Evolutionary conservation across 2,113 vertebrate species (phyloP).

Genomic region (Arothron firmamentum): DNA sequence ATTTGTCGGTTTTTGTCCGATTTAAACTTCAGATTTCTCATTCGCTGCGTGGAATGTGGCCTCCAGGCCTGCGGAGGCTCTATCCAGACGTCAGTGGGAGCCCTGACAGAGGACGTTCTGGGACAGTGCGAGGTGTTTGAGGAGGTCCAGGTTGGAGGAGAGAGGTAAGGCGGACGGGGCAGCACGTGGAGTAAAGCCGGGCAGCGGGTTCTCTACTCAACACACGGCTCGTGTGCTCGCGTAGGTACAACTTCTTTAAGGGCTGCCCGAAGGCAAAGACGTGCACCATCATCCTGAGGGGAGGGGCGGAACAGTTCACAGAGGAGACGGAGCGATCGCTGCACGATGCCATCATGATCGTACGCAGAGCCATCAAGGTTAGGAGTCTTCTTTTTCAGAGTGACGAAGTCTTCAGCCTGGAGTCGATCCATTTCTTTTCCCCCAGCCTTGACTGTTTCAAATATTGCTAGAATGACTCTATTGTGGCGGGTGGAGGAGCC

Average conservation of each 20-base stretch:
- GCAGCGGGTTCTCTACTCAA: too few species aligned
- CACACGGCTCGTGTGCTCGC: too few species aligned
- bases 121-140: conserved; percentile 92
- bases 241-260: conserved; percentile 94
- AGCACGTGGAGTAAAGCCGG: too few species aligned
- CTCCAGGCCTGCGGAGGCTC: conserved; percentile 92
- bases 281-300: conserved; percentile 93
- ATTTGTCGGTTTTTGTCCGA: not conserved
- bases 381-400: not conserved
- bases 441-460: not conserved
- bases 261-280: conserved; percentile 94
- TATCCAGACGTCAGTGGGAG: conserved; percentile 90
- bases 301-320: conserved; percentile 95
- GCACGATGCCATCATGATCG: conserved; percentile 98
- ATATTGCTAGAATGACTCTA: conserved; percentile 84
- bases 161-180: conserved; percentile 75
- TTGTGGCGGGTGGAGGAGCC: conserved; percentile 92
- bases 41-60: conserved; percentile 14
- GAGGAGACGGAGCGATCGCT: conserved; percentile 96
- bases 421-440: too few species aligned
- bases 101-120: conserved; percentile 82
- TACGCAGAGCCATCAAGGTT: conserved; percentile 95
- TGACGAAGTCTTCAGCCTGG: not conserved
- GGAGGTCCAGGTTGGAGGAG: conserved; percentile 93
- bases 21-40: not conserved